Conservation (phyloP, 2,888 invertebrate genomes). For the Eumerus sabulonum region DNA sequence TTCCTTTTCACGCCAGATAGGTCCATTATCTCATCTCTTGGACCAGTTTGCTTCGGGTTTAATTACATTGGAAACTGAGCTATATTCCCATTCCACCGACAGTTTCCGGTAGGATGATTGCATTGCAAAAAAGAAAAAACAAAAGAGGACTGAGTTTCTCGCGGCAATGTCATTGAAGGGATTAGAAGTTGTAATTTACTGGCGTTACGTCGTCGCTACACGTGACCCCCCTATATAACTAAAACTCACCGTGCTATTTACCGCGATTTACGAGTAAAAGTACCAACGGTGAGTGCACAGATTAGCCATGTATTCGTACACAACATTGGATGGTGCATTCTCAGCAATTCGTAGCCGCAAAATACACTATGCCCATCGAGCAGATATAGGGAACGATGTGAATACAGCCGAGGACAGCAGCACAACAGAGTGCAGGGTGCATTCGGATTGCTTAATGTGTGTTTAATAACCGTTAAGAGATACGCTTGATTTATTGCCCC, state of each 20-base stretch:
- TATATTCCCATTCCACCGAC: too few species aligned
- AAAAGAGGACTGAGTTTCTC: too few species aligned
- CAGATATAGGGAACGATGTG: too few species aligned
- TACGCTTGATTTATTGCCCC: constrained; percentile 15
- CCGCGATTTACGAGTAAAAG: constrained; percentile 12
- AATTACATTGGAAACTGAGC: neutral
- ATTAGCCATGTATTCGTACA: too few species aligned
- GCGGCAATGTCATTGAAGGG: constrained; percentile 11
- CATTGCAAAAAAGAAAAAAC: too few species aligned
- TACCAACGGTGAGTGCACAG: neutral
- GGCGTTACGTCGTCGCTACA: constrained; percentile 20
- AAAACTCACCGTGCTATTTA: constrained; percentile 19
- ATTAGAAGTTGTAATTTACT: constrained; percentile 26
- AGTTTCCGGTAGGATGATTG: too few species aligned
- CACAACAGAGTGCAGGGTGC: neutral
- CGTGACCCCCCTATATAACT: constrained; percentile 12
- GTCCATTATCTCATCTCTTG: too few species aligned
- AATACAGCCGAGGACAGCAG: too few species aligned
- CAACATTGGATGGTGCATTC: neutral
- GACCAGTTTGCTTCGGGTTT: neutral
- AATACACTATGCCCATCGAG: neutral
- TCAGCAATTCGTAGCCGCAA: constrained; percentile 1
- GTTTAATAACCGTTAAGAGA: constrained; percentile 34
- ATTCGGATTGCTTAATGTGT: constrained; percentile 29
- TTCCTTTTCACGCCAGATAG: too few species aligned